Conservation (phyloP, 2,888 invertebrate species). For the Endomychus coccineus region DNA sequence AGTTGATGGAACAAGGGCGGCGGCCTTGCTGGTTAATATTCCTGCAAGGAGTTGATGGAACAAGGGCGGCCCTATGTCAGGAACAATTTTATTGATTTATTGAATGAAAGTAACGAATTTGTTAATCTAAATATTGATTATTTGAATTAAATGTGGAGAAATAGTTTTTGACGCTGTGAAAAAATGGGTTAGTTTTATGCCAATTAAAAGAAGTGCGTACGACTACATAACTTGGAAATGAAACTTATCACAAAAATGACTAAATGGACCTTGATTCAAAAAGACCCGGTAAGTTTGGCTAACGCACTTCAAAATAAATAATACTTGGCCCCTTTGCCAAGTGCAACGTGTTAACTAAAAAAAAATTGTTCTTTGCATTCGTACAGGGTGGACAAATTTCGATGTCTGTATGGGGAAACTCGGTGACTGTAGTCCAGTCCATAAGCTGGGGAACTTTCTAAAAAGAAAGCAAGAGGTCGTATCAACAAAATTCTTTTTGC, state of each 20-base stretch:
- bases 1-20: slow-evolving; percentile 54
- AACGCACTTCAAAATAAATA: too few species aligned
- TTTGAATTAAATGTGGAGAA: slow-evolving; percentile 64
- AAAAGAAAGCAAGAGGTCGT: too few species aligned
- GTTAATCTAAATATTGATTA: slow-evolving; percentile 56
- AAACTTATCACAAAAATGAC: slow-evolving; percentile 26
- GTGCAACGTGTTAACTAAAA: too few species aligned
- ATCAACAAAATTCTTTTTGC: too few species aligned
- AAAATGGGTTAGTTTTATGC: slow-evolving; percentile 60
- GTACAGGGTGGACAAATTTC: too few species aligned
- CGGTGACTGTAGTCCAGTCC: too few species aligned
- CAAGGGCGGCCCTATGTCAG: slow-evolving; percentile 44
- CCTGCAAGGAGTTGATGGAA: slow-evolving; percentile 59
- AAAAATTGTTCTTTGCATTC: too few species aligned
- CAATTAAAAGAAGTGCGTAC: slow-evolving; percentile 51
- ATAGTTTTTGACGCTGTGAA: slow-evolving; percentile 66
- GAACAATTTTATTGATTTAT: slow-evolving; percentile 40
- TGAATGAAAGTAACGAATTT: slow-evolving; percentile 59
- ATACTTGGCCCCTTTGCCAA: too few species aligned
- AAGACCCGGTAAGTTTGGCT: slow-evolving; percentile 17
- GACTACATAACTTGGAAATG: slow-evolving; percentile 55
- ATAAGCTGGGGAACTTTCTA: too few species aligned
- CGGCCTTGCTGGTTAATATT: too few species aligned
- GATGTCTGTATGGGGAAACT: too few species aligned
- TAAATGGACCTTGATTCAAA: slow-evolving; percentile 26